Conservation (phyloP, 2,113 vertebrate genomes). For the Cebus imitator region DNA sequence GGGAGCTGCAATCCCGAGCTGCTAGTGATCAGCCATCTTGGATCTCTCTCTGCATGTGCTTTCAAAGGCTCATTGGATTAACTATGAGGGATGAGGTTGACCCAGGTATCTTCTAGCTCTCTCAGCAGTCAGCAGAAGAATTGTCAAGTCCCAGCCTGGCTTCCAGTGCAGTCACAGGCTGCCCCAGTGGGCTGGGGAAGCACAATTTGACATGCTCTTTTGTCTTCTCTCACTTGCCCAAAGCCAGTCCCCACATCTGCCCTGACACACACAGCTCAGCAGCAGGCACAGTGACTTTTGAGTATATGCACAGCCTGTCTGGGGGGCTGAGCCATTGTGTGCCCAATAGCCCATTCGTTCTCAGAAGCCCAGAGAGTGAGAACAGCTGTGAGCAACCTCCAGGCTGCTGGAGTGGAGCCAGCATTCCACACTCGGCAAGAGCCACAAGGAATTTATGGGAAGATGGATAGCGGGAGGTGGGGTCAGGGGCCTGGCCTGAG, state of each 20-base stretch:
- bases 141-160: not conserved
- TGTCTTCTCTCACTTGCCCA: not conserved
- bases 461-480: not conserved
- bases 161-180: not conserved
- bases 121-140: not conserved
- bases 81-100: not conserved
- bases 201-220: not conserved
- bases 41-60: no score
- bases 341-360: not conserved
- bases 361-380: not conserved
- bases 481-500: not conserved
- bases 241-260: not conserved
- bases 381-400: not conserved
- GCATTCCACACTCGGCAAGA: not conserved
- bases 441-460: not conserved
- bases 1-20: no score
- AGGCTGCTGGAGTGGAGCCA: not conserved
- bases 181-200: rapidly evolving
- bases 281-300: not conserved
- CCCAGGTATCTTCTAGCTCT: not conserved
- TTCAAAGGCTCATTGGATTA: not conserved
- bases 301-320: not conserved
- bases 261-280: not conserved
- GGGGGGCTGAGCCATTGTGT: not conserved
- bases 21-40: no score